Conservation (phyloP, 2,888 invertebrate genomes). For the Drosophila villosipedis region DNA sequence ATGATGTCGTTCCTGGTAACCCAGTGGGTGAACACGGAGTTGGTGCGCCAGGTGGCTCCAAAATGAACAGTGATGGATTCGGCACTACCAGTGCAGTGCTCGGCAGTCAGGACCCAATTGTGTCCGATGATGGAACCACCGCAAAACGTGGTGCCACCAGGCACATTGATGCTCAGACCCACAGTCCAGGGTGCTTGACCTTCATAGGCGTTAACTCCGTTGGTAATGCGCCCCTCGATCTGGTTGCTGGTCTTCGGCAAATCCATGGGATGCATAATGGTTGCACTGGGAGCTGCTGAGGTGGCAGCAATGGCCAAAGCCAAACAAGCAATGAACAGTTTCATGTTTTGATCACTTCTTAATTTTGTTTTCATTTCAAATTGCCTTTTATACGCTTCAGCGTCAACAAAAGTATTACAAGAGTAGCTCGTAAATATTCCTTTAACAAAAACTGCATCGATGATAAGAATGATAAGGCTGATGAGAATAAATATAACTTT, state of each 20-base stretch:
- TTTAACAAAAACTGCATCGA: background rate
- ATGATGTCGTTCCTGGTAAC: conserved; percentile 59
- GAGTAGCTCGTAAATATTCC: conserved; percentile 1
- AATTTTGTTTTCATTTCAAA: background rate
- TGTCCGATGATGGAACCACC: conserved; percentile 76
- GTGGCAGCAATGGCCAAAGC: conserved; percentile 43
- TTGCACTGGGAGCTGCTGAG: conserved; percentile 33
- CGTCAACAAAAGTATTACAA: background rate
- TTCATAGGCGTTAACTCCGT: conserved; percentile 66
- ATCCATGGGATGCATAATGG: conserved; percentile 44
- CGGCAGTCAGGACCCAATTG: conserved; percentile 76
- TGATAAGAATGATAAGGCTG: conserved; percentile 1
- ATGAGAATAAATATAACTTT: background rate
- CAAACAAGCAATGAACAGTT: conserved; percentile 42
- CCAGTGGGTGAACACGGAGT: conserved; percentile 64
- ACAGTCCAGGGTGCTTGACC: conserved; percentile 75
- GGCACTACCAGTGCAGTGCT: conserved; percentile 71
- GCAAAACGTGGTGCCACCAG: conserved; percentile 66
- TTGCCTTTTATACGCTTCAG: background rate
- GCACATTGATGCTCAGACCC: conserved; percentile 61
- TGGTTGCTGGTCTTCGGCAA: conserved; percentile 32
- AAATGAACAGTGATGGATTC: conserved; percentile 63
- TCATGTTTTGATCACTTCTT: conserved; percentile 25
- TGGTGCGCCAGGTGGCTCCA: conserved; percentile 67
- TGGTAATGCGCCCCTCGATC: conserved; percentile 72